These are phyloP conservation scores for Brachyptera putata DNA, from an alignment of 2,888 invertebrate species.

Conservation along the genomic window DNA sequence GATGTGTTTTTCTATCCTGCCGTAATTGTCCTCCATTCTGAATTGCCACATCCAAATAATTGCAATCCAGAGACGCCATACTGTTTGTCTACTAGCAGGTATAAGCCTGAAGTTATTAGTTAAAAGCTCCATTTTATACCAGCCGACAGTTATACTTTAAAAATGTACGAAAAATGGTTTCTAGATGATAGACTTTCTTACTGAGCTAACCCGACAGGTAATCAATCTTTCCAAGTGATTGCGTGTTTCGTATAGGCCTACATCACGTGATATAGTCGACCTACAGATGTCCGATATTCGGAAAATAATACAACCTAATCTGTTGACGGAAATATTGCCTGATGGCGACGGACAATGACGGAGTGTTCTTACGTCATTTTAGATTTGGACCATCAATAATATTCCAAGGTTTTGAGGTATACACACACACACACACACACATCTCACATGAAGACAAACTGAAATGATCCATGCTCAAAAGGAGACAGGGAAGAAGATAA, in stretches of 20 bases:
- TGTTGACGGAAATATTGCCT: slow-evolving; percentile 30
- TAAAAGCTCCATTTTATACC: too few species aligned
- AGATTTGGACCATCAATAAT: slow-evolving; percentile 46
- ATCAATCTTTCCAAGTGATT: slow-evolving; percentile 22
- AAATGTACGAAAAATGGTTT: slow-evolving; percentile 12
- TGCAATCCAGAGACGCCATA: too few species aligned
- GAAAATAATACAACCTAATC: slow-evolving; percentile 24
- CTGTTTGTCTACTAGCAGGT: too few species aligned
- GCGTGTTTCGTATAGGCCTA: neutral
- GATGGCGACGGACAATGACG: slow-evolving; percentile 40
- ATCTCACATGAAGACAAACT: slow-evolving; percentile 19
- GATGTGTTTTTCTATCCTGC: too few species aligned
- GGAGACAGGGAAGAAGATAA: slow-evolving; percentile 20
- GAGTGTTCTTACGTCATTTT: slow-evolving; percentile 44
- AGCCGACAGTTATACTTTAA: slow-evolving; percentile 36
- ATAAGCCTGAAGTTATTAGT: too few species aligned
- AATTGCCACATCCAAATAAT: too few species aligned
- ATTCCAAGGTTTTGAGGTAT: slow-evolving; percentile 23
- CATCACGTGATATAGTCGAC: too few species aligned
- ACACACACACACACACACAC: too few species aligned
- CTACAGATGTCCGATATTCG: slow-evolving; percentile 20
- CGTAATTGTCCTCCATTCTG: too few species aligned
- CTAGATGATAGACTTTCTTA: slow-evolving; percentile 23
- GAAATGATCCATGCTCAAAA: slow-evolving; percentile 10
- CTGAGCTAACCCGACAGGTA: slow-evolving; percentile 18